Base-by-base conservation (phyloP, 2,797 vertebrate genomes). In the Phaenicophaeus curvirostris region DNA sequence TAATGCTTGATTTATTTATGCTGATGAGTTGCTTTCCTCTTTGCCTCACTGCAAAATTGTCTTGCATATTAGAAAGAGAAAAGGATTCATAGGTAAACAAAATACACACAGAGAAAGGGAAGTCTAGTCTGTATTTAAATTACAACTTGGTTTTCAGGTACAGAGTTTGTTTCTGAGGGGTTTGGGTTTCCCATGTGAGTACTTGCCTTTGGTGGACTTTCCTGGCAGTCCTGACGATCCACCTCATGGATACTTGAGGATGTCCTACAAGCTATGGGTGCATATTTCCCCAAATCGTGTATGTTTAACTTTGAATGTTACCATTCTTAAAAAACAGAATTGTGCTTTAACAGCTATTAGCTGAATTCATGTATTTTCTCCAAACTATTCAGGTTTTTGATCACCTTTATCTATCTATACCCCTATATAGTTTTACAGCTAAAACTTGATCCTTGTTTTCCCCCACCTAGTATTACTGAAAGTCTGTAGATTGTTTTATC, bases 1-100 rank as follows among this genome's bases (percentile, higher is more conserved):
- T 92, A 88, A 74, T 44, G 57, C 77, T 85, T 92, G 31, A 74
- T 84, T 93, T 78, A 87, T 89, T 91, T 62, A 80, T 74, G 58
- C 23, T 63, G 84, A 67, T 81, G 66, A 58, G 30, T 41, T 73
- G 67, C 33, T 89, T 51, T 72, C 58, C 48, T 48, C 31, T 44
- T 44, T 82, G 68, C 72, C 48, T 88, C 17, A 5, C n/a, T 71
- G 42, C 63, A 69, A 88, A 80, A 51, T 51, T 71, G 41, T 63
- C 48, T 35, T 66, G 4, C 4, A 44, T 44, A 44, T 44, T 44
- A 44, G 42, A 42, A 71, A 63, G 42, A 46, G 59, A 75, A 78
- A 51, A 59, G 15, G 73, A 63, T 73, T 85, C 9, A 25, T n/a
- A 46, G 39, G 33, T 92, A 81, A 66, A 62, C 12, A 62, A 54